Conservation (phyloP, 2,797 vertebrate genomes). For the Tolypeutes matacus region DNA sequence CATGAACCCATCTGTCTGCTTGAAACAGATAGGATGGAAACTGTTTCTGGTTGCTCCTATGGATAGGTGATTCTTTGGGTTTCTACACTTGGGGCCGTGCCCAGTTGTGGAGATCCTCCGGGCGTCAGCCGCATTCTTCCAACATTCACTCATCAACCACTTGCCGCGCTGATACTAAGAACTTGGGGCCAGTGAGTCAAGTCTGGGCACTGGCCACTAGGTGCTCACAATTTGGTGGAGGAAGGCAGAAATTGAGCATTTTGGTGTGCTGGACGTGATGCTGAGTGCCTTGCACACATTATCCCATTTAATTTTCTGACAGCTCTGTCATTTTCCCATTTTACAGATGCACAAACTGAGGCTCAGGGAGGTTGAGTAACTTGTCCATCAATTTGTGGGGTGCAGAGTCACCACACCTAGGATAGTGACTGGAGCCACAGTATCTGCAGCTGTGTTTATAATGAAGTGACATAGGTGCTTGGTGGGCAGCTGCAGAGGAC, state of each 20-base stretch:
- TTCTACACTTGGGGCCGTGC: background rate
- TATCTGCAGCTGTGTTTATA: background rate
- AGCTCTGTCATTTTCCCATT: background rate
- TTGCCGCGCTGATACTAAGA: background rate
- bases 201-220: background rate
- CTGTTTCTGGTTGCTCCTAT: background rate
- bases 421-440: background rate
- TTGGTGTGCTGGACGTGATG: background rate
- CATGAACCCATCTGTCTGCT: too few species aligned
- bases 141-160: background rate
- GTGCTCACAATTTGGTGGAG: background rate
- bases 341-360: background rate
- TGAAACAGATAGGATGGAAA: background rate
- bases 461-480: background rate
- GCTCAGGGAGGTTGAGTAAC: background rate
- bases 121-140: background rate
- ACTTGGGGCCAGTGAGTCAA: background rate
- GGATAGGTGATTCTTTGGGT: too few species aligned
- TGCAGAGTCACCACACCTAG: background rate
- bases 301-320: background rate
- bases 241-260: background rate
- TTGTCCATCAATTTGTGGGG: background rate
- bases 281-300: background rate
- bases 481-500: background rate
- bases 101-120: background rate